Percentiles rank a stretch among this genome's conserved stretches.
phyloP scores from a whole-genome alignment of 2,797 vertebrate species.

The Anas capensis region DNA sequence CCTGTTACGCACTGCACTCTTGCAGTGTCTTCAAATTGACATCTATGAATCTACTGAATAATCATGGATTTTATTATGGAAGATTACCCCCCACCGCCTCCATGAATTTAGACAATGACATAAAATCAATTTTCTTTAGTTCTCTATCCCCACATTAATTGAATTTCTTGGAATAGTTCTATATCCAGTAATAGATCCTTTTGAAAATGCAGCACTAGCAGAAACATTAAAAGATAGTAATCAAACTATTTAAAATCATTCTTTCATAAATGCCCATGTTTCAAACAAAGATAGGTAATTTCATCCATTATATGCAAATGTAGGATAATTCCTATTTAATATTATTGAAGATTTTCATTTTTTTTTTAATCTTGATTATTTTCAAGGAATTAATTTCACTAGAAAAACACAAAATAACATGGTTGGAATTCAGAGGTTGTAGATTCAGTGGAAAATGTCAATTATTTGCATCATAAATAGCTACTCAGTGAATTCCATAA shows the following conservation, averaged over 20 bases:
- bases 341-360: not conserved
- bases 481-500: not conserved
- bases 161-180: not conserved
- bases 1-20: not conserved
- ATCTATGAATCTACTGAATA: not conserved
- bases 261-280: not conserved
- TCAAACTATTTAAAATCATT: conserved; percentile 2
- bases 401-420: not conserved
- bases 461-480: not conserved
- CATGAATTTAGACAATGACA: not conserved
- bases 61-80: not conserved
- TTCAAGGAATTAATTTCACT: conserved; percentile 19
- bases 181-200: not conserved
- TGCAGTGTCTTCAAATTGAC: not conserved
- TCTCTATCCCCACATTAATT: not conserved
- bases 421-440: conserved; percentile 1
- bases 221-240: conserved; percentile 37
- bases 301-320: not conserved
- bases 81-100: not conserved
- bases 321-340: not conserved
- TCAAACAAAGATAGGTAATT: conserved; percentile 19
- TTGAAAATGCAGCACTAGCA: not conserved
- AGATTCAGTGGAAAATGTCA: conserved; percentile 1
- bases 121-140: not conserved
- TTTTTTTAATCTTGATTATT: conserved; percentile 25